Base-by-base conservation (phyloP, 2,797 vertebrate species). In the Hydrophis major region DNA sequence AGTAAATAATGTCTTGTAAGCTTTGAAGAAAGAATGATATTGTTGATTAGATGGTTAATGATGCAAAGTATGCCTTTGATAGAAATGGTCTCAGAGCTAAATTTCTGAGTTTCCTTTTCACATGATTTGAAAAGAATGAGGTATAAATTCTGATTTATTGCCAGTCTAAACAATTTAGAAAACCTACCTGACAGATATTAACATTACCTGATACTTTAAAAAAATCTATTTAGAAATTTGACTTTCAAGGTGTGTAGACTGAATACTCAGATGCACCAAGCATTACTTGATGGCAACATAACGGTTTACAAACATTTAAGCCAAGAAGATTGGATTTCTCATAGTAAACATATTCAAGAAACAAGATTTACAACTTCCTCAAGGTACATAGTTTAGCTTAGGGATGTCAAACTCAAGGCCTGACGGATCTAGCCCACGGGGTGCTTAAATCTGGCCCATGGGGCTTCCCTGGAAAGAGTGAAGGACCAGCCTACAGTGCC, bases 131-230 rank as follows among this genome's bases (percentile, higher is more conserved):
- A 94, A 96, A 97, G 95, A 97, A 96, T 94, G 97, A 96, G 97
- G 96, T 95, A 95, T 96, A 93, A 95, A 97, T 94, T 92, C 94
- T 95, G 95, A 90, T 88, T 97, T 95, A 97, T 96, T 94, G 95
- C 95, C 96, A 98, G 97, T 97, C 97, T 98, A 98, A 98, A 98
- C 97, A 98, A 97, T 98, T 98, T 98, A 97, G 97, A 97, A 97
- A 97, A 97, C 92, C 93, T 94, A 95, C 96, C 97, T 98, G 97
- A 98, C 94, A 92, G 96, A 96, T 94, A 92, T 95, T 98, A 98
- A 97, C 97, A 98, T 98, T 98, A 97, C 98, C 98, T 98, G 98
- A 96, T 98, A 97, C 97, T 98, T 98, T 98, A 97, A 97, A 96
- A 95, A 95, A 95, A 94, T 94, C 93, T 95, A 94, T 98, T 92